Percentiles rank a stretch among this genome's conserved stretches.
phyloP scores from a whole-genome alignment of 2,113 vertebrate genomes.

The Oryzias celebensis region DNA sequence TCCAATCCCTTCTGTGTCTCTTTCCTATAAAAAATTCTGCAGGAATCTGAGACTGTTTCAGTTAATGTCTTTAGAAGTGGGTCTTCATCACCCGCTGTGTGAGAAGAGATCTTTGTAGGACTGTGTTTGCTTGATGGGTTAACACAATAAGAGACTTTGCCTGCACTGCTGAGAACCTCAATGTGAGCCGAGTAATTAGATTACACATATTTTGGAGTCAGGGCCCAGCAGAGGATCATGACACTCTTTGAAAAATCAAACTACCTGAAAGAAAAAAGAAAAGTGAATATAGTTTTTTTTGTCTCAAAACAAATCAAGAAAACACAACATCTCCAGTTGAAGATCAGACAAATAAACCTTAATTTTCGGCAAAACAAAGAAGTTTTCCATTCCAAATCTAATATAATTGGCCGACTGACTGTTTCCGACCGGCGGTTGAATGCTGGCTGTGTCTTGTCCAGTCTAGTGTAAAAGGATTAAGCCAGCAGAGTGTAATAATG shows the following conservation, averaged over 20 bases:
- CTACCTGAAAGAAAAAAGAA: too few species aligned
- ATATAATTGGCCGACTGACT: slow-evolving; percentile 36
- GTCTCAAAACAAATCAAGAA: neutral
- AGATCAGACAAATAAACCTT: neutral
- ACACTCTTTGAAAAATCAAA: slow-evolving; percentile 11
- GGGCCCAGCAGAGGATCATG: slow-evolving; percentile 35
- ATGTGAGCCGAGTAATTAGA: slow-evolving; percentile 51
- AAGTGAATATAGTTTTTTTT: too few species aligned
- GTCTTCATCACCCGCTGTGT: slow-evolving; percentile 8
- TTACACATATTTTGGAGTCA: slow-evolving; percentile 37
- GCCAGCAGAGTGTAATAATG: slow-evolving; percentile 71
- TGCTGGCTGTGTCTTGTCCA: slow-evolving; percentile 52
- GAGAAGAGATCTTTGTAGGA: slow-evolving; percentile 37
- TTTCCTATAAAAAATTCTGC: too few species aligned
- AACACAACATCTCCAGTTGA: neutral
- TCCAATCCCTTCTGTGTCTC: too few species aligned
- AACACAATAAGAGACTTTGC: slow-evolving; percentile 56
- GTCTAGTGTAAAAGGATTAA: slow-evolving; percentile 75
- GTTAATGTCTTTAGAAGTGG: slow-evolving; percentile 29
- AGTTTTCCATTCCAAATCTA: slow-evolving; percentile 36
- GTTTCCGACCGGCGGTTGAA: slow-evolving; percentile 40
- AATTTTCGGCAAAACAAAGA: slow-evolving; percentile 14
- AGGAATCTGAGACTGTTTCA: slow-evolving; percentile 3
- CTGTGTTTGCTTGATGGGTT: slow-evolving; percentile 50
- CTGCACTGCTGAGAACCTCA: slow-evolving; percentile 32